A percentile compares a stretch with the other conserved stretches of the same genome.
Conservation (phyloP, 1,140 invertebrate species). For the Yoshiicerus persimilis region DNA sequence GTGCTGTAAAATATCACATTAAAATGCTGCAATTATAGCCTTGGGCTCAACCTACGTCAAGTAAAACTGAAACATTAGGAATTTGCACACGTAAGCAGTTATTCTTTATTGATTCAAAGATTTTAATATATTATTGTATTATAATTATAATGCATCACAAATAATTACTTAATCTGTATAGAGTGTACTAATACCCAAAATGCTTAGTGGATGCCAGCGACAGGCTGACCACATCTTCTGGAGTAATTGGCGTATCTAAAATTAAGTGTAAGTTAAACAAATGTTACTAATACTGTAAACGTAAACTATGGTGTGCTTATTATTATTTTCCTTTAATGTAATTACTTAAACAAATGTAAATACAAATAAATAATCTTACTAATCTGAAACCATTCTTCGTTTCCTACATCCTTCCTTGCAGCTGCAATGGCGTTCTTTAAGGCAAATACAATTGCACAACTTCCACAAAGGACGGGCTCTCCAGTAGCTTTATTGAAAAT, state of each 20-base stretch:
- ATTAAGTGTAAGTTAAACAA: neutral
- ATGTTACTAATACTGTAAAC: too few species aligned
- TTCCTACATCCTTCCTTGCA: slow-evolving; percentile 60
- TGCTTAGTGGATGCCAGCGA: neutral
- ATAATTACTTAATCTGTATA: too few species aligned
- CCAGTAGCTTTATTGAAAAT: slow-evolving; percentile 64
- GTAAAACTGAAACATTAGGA: too few species aligned
- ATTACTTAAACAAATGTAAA: neutral
- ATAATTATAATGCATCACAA: too few species aligned
- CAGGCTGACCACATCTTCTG: neutral
- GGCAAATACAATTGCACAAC: slow-evolving; percentile 66
- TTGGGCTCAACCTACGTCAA: too few species aligned
- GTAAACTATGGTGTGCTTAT: too few species aligned
- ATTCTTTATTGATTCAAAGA: too few species aligned
- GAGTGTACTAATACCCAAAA: neutral
- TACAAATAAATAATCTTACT: neutral
- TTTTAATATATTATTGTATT: too few species aligned
- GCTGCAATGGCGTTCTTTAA: slow-evolving; percentile 70
- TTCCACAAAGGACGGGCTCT: slow-evolving; percentile 75
- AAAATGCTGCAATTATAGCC: too few species aligned
- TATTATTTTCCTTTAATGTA: neutral
- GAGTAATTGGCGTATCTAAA: neutral
- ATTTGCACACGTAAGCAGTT: too few species aligned
- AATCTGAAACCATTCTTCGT: slow-evolving; percentile 9
- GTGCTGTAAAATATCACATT: too few species aligned